Evolutionary conservation across 2,113 vertebrate species (phyloP), one percentile per base, ranked within the genome.

Genomic region (Geothlypis trichas): DNA sequence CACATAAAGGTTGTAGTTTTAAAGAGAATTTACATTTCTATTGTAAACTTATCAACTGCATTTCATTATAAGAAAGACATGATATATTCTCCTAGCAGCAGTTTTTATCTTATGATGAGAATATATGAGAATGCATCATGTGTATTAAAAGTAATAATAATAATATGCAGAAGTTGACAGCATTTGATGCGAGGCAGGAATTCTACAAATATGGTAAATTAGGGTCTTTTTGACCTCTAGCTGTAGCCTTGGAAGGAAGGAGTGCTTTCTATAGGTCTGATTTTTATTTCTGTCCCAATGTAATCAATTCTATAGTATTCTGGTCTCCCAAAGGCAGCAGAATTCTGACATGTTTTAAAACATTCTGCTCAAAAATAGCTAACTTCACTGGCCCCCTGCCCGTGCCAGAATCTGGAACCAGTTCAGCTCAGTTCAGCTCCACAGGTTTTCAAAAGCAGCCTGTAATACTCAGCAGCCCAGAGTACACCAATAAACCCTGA

Each of bases 11-110:
- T 87, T 93, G 84, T 90, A 89, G 84, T 23, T 94, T 91, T 95
- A 87, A 73, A 85, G 87, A 62, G 93, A 95, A 94, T 96, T 96
- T 96, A 46, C 96, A 82, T 96, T 97, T 96, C 86, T 87, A 76
- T 82, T 87, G 83, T 87, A 96, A 95, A 96, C 79, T 96, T 95
- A 95, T 90, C 83, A 91, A 87, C 78, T 74, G 67, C 89, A 89
- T 95, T 96, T 95, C 93, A 96, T 97, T 96, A 94, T 75, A n/a
- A 92, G 88, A 58, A 74, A 94, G 94, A 59, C 71, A 74, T 80
- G 89, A 94, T 92, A 59, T 62, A 95, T 95, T 97, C 91, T 93
- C 74, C 84, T 42, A 67, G 80, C 57, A 74, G 58, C 41, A 91
- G 49, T 63, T 95, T 96, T 96, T 97, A 87, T 95, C 92, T 78